These are phyloP conservation scores for Leptobrachium ailaonicum DNA, from an alignment of 2,113 vertebrate species.

Conservation along the genomic window DNA sequence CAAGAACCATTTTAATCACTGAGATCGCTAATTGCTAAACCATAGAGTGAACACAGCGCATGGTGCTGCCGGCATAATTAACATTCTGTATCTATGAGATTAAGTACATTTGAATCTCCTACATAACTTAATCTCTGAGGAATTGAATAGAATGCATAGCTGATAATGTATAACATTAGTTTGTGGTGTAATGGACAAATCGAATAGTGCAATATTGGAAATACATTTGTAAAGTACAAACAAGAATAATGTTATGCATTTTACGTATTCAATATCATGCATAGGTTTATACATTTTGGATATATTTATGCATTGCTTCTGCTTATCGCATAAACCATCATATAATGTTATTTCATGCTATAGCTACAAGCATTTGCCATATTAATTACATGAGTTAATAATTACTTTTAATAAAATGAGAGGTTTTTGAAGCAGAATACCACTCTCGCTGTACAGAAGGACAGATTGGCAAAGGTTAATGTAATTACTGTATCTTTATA, in stretches of 20 bases:
- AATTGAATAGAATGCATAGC: conserved; percentile 18
- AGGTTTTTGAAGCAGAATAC: no score
- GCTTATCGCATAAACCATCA: neutral
- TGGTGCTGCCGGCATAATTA: conserved; percentile 69
- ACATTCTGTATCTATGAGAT: conserved; percentile 66
- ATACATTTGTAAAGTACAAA: neutral
- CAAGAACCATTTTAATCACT: conserved; percentile 53
- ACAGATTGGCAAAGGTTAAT: no score
- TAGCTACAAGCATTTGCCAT: no score
- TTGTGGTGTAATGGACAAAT: no score
- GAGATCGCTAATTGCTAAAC: conserved; percentile 66
- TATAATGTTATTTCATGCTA: no score
- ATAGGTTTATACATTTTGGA: neutral
- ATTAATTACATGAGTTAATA: no score
- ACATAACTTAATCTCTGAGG: conserved; percentile 71
- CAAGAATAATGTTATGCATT: neutral
- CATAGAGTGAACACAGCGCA: conserved; percentile 61
- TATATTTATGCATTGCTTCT: neutral
- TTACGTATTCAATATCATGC: neutral
- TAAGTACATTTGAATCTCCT: conserved; percentile 74
- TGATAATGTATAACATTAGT: no score
- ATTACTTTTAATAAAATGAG: no score
- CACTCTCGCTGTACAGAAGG: no score
- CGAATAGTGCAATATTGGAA: neutral
- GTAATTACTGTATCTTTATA: no score